Evolutionary conservation across 2,797 vertebrate species (phyloP).

Genomic region (Aphelocoma californica): DNA sequence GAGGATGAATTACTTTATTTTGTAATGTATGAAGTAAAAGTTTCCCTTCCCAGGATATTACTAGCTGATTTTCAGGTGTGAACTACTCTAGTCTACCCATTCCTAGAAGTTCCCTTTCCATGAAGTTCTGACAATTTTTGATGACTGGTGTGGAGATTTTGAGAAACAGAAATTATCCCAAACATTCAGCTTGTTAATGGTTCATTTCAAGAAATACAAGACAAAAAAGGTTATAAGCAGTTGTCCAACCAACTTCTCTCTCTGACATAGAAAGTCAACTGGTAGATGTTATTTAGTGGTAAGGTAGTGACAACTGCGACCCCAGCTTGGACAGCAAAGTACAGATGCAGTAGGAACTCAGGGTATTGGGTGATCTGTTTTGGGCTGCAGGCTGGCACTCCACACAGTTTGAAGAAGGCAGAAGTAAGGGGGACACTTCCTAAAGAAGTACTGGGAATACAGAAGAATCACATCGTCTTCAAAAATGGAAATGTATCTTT

Average conservation of each 20-base stretch:
- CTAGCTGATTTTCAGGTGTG: background rate
- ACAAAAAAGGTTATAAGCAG: background rate
- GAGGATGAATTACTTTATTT: background rate
- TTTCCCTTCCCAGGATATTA: background rate
- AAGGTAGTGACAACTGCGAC: background rate
- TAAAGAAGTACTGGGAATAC: background rate
- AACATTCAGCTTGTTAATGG: background rate
- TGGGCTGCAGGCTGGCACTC: background rate
- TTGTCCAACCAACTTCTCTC: background rate
- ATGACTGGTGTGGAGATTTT: background rate
- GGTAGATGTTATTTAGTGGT: background rate
- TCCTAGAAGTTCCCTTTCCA: background rate
- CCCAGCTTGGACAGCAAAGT: background rate
- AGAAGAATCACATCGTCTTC: background rate
- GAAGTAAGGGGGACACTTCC: background rate
- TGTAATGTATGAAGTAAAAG: background rate
- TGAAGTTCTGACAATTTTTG: background rate
- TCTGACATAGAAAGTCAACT: background rate
- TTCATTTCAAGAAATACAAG: background rate
- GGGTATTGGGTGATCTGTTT: background rate
- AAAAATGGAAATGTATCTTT: background rate
- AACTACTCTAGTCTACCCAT: background rate
- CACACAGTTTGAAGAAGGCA: background rate
- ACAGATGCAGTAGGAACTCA: background rate
- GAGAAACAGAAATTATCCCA: background rate